These are phyloP conservation scores for Sebastes schlegelii DNA, from an alignment of 2,113 vertebrate genomes.

Conservation along the genomic window DNA sequence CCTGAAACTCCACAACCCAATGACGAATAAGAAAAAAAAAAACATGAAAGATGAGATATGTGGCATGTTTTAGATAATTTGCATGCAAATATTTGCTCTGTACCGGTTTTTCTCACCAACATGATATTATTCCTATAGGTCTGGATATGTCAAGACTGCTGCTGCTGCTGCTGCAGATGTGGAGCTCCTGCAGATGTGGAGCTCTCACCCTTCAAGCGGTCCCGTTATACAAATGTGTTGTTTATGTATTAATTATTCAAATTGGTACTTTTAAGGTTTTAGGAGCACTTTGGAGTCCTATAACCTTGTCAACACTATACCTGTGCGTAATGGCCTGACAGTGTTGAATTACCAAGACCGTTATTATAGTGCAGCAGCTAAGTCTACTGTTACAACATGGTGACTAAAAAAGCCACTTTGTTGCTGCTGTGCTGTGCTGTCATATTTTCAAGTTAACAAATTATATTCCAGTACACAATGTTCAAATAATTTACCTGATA, in stretches of 20 bases:
- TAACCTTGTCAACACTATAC: constrained; percentile 54
- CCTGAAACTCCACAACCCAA: constrained; percentile 25
- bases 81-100: constrained; percentile 51
- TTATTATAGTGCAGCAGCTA: constrained; percentile 42
- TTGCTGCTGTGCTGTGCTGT: constrained; percentile 15
- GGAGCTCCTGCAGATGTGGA: constrained; percentile 79
- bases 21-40: not conserved
- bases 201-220: constrained; percentile 4
- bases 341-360: constrained; percentile 72
- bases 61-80: not conserved
- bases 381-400: constrained; percentile 40
- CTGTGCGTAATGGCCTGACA: constrained; percentile 58
- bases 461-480: not conserved
- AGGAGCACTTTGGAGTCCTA: constrained; percentile 9
- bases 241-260: not conserved
- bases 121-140: constrained; percentile 35
- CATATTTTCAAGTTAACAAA: constrained; percentile 22
- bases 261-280: constrained; percentile 13
- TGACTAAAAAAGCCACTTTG: constrained; percentile 12
- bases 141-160: constrained; percentile 53
- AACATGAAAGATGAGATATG: not conserved
- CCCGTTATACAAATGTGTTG: not conserved
- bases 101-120: constrained; percentile 48
- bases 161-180: constrained; percentile 40
- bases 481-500: constrained; percentile 70